Evolutionary conservation across 2,888 invertebrate genomes (phyloP).

Genomic region (Yponomeuta malinellus): DNA sequence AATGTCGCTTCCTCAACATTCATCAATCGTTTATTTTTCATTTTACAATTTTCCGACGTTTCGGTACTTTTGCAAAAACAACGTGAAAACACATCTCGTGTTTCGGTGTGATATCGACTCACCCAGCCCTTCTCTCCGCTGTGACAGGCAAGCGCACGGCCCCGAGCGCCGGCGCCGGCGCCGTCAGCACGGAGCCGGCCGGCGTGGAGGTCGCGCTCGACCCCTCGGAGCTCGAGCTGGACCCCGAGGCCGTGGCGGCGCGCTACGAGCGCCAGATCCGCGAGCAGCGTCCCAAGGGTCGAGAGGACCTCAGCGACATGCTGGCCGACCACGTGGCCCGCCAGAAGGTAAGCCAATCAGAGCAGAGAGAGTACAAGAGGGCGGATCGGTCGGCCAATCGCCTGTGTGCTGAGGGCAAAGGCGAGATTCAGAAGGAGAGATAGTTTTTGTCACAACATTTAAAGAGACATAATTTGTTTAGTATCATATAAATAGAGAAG

Average conservation of each 20-base stretch:
- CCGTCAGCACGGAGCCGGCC: conserved; percentile 59
- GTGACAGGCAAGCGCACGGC: conserved; percentile 39
- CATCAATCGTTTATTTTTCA: too few relatives aligned
- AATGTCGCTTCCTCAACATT: too few relatives aligned
- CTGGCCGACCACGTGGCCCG: conserved; percentile 98
- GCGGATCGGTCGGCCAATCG: too few relatives aligned
- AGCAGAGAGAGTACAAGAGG: neutral
- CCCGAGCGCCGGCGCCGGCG: conserved; percentile 30
- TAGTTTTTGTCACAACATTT: too few relatives aligned
- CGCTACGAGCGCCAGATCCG: conserved; percentile 97
- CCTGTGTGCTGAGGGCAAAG: too few relatives aligned
- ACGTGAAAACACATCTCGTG: too few relatives aligned
- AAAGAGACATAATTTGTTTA: too few relatives aligned
- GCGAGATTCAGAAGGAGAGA: too few relatives aligned
- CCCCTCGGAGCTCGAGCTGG: conserved; percentile 97
- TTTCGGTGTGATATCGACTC: too few relatives aligned
- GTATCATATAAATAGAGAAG: too few relatives aligned
- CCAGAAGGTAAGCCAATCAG: conserved; percentile 83
- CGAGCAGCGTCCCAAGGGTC: conserved; percentile 91
- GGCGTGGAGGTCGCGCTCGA: conserved; percentile 96
- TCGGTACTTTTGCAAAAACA: too few relatives aligned
- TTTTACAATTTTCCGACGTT: too few relatives aligned
- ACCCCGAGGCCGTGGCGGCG: conserved; percentile 96
- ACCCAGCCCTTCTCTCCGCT: neutral
- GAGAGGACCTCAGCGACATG: conserved; percentile 99